Percentiles rank a stretch among this genome's conserved stretches.
phyloP scores from a whole-genome alignment of 35 echinoderm and acorn worm genomes.

The Acanthaster planci region DNA sequence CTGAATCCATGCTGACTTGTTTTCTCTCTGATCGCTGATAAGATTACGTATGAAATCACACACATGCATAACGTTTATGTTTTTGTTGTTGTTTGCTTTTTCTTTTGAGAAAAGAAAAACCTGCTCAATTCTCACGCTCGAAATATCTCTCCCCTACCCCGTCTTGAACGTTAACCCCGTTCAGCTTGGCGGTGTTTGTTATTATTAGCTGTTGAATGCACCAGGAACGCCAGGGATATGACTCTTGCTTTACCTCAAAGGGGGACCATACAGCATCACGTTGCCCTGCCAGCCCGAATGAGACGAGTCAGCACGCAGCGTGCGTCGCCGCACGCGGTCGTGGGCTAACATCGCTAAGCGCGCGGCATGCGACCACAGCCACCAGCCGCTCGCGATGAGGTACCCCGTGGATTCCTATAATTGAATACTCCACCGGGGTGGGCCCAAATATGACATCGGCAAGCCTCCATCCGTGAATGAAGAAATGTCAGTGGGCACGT shows the following conservation, averaged over 20 bases:
- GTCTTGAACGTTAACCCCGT: constrained; percentile 9
- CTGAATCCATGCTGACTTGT: too few species aligned
- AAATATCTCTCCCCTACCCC: constrained; percentile 15
- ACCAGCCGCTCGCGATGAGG: constrained; percentile 30
- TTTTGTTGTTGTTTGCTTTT: too few species aligned
- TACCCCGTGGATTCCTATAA: constrained; percentile 20
- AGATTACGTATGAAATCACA: too few species aligned
- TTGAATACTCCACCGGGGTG: constrained; percentile 32
- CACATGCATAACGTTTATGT: too few species aligned
- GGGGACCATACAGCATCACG: background rate
- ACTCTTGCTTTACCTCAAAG: background rate
- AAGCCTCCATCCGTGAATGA: background rate
- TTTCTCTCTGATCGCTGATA: too few species aligned
- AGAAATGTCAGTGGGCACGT: background rate
- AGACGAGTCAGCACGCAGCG: constrained; percentile 1
- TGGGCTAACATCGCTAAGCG: constrained; percentile 5
- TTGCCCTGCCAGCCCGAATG: background rate
- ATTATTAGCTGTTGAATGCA: background rate
- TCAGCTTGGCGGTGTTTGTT: constrained; percentile 24
- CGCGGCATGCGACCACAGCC: constrained; percentile 7
- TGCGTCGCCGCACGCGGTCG: constrained; percentile 18
- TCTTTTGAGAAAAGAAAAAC: too few species aligned
- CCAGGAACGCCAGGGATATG: background rate
- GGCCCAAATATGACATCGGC: constrained; percentile 15
- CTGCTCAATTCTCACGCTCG: constrained; percentile 8